These are phyloP conservation scores for Stictonetta naevosa DNA, from an alignment of 2,113 vertebrate genomes.

Conservation along the genomic window DNA sequence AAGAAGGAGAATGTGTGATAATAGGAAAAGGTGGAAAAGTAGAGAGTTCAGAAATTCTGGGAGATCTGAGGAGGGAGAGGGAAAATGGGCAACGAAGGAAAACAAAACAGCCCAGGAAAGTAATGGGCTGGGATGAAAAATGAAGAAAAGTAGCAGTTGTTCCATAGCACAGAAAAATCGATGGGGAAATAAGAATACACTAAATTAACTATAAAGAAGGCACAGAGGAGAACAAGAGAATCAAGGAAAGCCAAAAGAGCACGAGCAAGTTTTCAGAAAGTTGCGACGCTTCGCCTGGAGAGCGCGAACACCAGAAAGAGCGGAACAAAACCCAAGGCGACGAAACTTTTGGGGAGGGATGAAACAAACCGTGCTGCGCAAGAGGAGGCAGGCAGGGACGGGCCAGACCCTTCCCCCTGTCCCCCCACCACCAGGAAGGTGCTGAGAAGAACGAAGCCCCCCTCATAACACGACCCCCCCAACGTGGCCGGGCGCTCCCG, in stretches of 20 bases:
- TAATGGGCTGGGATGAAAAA: background rate
- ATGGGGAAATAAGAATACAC: background rate
- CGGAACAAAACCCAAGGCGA: background rate
- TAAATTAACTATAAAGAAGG: background rate
- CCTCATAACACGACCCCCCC: too few species aligned
- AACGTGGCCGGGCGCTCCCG: background rate
- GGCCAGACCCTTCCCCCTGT: background rate
- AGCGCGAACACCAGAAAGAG: background rate
- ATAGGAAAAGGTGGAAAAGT: background rate
- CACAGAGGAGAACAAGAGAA: background rate
- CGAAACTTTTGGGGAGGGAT: background rate
- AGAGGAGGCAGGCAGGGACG: background rate
- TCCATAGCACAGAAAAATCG: background rate
- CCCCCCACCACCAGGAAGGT: rapidly evolving
- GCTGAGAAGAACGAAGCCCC: background rate
- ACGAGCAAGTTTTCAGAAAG: conserved; percentile 21
- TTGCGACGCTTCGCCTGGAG: background rate
- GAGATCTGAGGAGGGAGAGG: background rate
- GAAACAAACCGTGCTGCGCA: rapidly evolving
- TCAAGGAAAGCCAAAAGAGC: background rate
- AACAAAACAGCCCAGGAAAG: background rate
- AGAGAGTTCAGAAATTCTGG: background rate
- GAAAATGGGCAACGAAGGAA: background rate
- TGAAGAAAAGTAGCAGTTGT: background rate
- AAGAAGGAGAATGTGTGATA: background rate